phyloP scores from a whole-genome alignment of 2,113 vertebrate genomes.

The Anguilla rostrata region DNA sequence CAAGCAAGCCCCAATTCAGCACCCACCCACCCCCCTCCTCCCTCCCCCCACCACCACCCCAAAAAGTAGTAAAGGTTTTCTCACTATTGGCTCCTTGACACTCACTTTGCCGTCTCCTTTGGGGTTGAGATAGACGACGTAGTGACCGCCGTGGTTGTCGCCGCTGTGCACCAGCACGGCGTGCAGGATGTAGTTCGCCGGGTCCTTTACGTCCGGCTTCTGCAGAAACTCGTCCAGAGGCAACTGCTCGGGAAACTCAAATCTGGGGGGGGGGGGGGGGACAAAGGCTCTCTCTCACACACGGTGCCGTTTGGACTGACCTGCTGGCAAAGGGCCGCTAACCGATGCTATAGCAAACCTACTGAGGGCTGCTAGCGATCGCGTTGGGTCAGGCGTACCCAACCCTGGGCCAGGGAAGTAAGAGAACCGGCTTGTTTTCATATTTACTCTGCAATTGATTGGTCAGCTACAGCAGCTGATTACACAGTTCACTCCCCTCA shows the following conservation, averaged over 20 bases:
- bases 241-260: slow-evolving; percentile 97
- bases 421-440: no score
- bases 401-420: no score
- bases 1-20: background rate
- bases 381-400: no score
- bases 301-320: no score
- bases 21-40: no score
- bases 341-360: no score
- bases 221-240: slow-evolving; percentile 98
- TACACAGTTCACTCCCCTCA: no score
- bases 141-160: slow-evolving; percentile 98
- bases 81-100: slow-evolving; percentile 75
- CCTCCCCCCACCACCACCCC: background rate
- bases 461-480: no score
- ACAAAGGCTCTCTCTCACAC: background rate
- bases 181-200: slow-evolving; percentile 97
- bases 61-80: slow-evolving; percentile 29
- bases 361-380: no score
- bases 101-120: slow-evolving; percentile 98
- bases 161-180: slow-evolving; percentile 97
- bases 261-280: slow-evolving; percentile 67
- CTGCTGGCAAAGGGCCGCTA: no score
- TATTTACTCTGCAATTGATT: no score
- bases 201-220: slow-evolving; percentile 95
- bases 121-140: slow-evolving; percentile 98